Base-by-base conservation (phyloP, 1,140 invertebrate species). In the Cheumatopsyche charites region DNA sequence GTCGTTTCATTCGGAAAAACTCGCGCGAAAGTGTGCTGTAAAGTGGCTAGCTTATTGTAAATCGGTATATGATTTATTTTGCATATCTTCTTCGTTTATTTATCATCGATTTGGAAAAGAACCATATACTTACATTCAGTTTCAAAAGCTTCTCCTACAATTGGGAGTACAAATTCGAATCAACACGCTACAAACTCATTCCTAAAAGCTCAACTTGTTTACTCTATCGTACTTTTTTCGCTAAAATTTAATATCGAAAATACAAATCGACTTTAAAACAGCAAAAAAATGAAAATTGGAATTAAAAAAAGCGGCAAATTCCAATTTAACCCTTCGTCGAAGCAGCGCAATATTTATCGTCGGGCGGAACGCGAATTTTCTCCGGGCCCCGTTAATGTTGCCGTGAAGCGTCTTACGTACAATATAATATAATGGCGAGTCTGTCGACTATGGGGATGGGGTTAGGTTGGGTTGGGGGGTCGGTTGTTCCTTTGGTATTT, bases 401-500 rank as follows among this genome's bases (percentile, higher is more conserved):
- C 29, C 73, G 68, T 70, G 71, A 68, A 70, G 61, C 67, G 63
- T 70, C 62, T 65, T 75, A 66, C 29, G 29, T 36, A 36, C 29
- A 36, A 36, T 36, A 36, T 36, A 36, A 36, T 36, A 36, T 36
- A 36, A 36, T 36, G 29, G n/a, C 71, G 72, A 71, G 67, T 72
- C 67, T 75, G 73, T 75, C 73, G 71, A 66, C 67, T 62, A 26
- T 69, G 41, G 62, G 61, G 55, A 70, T 61, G 61, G 67, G 49
- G 65, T 67, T 67, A 47, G 15, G 42, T 29, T 43, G 45, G 45
- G 49, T 41, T 12, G 26, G 36, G 17, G 70, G 23, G 49, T 42
- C 25, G 61, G 62, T 25, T 58, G 55, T 58, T 58, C 55, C 74
- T 75, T 75, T 72, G 74, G 74, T 75, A 75, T 75, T 75, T 75